These are phyloP conservation scores for Lateolabrax maculatus DNA, from an alignment of 2,797 vertebrate species.

Conservation along the genomic window DNA sequence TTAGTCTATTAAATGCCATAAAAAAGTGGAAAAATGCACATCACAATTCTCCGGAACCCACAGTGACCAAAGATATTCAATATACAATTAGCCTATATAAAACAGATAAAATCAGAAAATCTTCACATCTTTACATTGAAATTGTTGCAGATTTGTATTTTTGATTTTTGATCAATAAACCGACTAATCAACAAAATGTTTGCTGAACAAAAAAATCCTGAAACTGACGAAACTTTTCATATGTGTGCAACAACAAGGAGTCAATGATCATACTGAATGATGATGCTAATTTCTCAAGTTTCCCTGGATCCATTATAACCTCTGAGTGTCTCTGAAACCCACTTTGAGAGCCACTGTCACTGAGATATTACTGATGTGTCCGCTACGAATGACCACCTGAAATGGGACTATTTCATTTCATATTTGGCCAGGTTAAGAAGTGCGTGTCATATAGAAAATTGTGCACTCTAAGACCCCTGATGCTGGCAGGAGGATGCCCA, in stretches of 20 bases:
- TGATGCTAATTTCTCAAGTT: too few relatives aligned
- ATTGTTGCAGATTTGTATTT: background rate
- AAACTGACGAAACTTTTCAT: too few relatives aligned
- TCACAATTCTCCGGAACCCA: background rate
- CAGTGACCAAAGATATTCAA: background rate
- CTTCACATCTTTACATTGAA: background rate
- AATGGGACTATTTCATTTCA: conserved; percentile 44
- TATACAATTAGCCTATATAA: background rate
- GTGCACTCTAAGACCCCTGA: conserved; percentile 9
- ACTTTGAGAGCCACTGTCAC: conserved; percentile 7
- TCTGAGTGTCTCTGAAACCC: background rate
- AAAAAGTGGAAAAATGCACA: background rate
- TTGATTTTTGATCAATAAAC: background rate
- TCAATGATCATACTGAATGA: too few relatives aligned
- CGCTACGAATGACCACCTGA: conserved; percentile 27
- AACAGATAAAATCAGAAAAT: background rate
- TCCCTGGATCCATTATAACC: background rate
- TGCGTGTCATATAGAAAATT: conserved; percentile 13
- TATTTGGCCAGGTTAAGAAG: conserved; percentile 47
- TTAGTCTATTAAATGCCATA: too few relatives aligned
- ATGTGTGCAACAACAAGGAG: too few relatives aligned
- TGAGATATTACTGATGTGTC: conserved; percentile 10
- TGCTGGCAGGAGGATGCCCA: conserved; percentile 11
- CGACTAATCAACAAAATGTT: background rate
- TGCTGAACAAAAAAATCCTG: too few relatives aligned